Conservation (phyloP, 1,140 invertebrate genomes). For the Drosophila pandora region DNA sequence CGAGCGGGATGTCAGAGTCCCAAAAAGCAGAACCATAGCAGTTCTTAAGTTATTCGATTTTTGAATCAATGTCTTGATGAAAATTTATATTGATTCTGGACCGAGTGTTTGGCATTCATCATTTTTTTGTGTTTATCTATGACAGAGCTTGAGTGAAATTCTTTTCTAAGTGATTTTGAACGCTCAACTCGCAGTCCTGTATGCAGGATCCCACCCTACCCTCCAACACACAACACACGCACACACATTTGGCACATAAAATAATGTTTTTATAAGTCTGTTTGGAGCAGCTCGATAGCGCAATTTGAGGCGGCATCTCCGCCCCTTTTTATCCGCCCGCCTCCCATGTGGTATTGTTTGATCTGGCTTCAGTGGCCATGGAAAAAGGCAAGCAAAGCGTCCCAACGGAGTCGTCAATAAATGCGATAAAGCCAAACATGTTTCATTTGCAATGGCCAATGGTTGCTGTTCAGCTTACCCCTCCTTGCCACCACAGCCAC, state of each 20-base stretch:
- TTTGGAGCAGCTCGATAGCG: slow-evolving; percentile 75
- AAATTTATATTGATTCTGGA: slow-evolving; percentile 19
- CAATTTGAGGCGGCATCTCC: slow-evolving; percentile 44
- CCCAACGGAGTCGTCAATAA: slow-evolving; percentile 79
- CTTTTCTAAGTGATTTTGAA: slow-evolving; percentile 75
- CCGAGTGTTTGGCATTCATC: slow-evolving; percentile 29
- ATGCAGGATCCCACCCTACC: background rate
- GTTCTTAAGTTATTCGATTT: slow-evolving; percentile 16
- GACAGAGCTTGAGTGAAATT: slow-evolving; percentile 35
- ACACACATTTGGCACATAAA: slow-evolving; percentile 58
- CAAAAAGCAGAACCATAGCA: background rate
- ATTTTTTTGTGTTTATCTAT: slow-evolving; percentile 30
- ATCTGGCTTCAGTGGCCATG: slow-evolving; percentile 56
- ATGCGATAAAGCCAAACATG: slow-evolving; percentile 81
- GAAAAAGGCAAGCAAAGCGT: slow-evolving; percentile 62
- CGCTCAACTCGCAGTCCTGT: slow-evolving; percentile 14
- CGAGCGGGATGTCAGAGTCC: background rate
- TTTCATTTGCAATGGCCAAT: slow-evolving; percentile 75
- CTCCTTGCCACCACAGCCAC: background rate
- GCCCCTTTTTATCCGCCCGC: background rate
- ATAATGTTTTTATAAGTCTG: slow-evolving; percentile 80
- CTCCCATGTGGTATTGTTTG: slow-evolving; percentile 69
- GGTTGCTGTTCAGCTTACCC: slow-evolving; percentile 39
- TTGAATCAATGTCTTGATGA: slow-evolving; percentile 10
- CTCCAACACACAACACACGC: slow-evolving; percentile 7